A percentile compares a stretch with the other conserved stretches of the same genome.
These are phyloP conservation scores for Philonicus albiceps DNA, from an alignment of 2,888 invertebrate genomes.

Conservation along the genomic window DNA sequence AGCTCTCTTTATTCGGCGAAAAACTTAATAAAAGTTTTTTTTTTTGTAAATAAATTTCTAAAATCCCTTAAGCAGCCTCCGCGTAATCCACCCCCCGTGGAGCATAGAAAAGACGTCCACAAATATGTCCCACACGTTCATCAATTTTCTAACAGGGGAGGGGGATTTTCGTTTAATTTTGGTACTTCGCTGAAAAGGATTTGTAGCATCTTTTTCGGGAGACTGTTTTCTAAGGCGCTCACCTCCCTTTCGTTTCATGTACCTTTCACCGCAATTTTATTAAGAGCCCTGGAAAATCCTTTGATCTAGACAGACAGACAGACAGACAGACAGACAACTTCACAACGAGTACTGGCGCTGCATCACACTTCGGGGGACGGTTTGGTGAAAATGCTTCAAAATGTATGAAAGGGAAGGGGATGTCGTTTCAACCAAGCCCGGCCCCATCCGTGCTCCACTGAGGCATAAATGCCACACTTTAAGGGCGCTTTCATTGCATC, in stretches of 20 bases:
- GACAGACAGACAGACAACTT: too few species aligned
- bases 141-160: background rate
- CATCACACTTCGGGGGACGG: background rate
- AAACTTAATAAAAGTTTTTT: background rate
- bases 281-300: background rate
- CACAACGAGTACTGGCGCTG: background rate
- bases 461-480: background rate
- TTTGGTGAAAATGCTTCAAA: background rate
- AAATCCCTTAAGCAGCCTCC: background rate
- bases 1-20: background rate
- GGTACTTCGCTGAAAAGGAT: background rate
- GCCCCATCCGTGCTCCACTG: background rate
- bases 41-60: background rate
- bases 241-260: background rate
- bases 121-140: background rate
- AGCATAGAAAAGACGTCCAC: background rate
- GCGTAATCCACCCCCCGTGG: background rate
- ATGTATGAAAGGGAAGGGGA: background rate
- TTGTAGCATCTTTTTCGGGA: background rate
- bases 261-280: background rate
- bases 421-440: background rate
- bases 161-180: background rate
- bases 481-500: conserved; percentile 4
- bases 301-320: conserved; percentile 21
- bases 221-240: background rate